A percentile compares a stretch with the other conserved stretches of the same genome.
phyloP scores from a whole-genome alignment of 2,797 vertebrate species.

The Argya squamiceps region DNA sequence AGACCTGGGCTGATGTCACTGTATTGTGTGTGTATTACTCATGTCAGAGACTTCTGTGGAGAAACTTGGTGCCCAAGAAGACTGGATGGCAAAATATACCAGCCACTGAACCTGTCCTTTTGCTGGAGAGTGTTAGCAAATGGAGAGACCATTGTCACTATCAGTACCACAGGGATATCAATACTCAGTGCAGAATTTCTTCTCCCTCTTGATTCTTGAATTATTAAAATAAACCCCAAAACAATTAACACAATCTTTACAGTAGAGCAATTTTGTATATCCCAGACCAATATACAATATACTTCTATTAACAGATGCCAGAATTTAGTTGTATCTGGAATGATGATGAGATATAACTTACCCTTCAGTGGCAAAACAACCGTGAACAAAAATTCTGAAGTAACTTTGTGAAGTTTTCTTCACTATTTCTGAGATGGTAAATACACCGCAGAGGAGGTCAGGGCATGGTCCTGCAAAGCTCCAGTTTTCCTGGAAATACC shows the following conservation, averaged over 20 bases:
- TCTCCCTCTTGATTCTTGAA: background rate
- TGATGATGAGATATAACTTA: background rate
- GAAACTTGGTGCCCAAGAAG: background rate
- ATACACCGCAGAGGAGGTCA: background rate
- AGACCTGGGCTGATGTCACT: conserved; percentile 16
- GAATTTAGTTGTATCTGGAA: background rate
- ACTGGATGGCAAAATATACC: background rate
- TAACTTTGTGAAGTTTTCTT: background rate
- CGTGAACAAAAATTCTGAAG: background rate
- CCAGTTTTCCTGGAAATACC: background rate
- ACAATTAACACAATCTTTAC: background rate
- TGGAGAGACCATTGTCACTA: background rate
- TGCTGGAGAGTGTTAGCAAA: background rate
- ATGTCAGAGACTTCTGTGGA: background rate
- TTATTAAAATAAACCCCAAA: background rate
- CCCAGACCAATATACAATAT: background rate
- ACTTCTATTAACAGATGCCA: background rate
- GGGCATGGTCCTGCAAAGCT: background rate
- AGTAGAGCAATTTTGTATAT: background rate
- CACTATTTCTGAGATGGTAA: background rate
- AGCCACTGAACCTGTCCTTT: background rate
- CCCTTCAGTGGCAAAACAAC: background rate
- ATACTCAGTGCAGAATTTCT: background rate
- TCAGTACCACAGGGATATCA: background rate
- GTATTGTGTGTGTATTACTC: background rate